A percentile compares a stretch with the other conserved stretches of the same genome.
These are phyloP conservation scores for Drosophila pandora DNA, from an alignment of 1,140 invertebrate genomes.

Conservation along the genomic window DNA sequence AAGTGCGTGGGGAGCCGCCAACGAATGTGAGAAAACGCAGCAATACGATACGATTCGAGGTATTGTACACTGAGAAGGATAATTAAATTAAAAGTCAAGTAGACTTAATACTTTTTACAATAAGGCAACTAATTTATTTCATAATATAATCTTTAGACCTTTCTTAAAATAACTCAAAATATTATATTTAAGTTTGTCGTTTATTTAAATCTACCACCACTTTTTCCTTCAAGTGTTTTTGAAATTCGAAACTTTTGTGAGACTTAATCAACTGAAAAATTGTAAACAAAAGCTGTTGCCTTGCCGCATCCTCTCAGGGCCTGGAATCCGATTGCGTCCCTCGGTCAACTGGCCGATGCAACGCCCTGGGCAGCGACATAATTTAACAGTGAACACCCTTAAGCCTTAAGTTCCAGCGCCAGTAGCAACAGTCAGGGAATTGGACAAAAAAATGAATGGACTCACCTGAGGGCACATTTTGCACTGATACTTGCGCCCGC, in stretches of 20 bases:
- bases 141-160: not conserved
- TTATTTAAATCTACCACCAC: not conserved
- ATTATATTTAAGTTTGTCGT: not conserved
- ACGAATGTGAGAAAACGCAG: slow-evolving; percentile 57
- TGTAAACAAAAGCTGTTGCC: slow-evolving; percentile 67
- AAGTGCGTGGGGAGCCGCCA: slow-evolving; percentile 62
- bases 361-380: slow-evolving; percentile 42
- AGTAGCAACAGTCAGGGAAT: slow-evolving; percentile 20
- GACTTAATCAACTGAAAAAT: slow-evolving; percentile 75
- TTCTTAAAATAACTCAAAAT: not conserved
- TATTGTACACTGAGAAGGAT: slow-evolving; percentile 2
- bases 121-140: not conserved
- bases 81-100: no score
- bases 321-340: slow-evolving; percentile 9
- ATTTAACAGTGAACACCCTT: slow-evolving; percentile 45
- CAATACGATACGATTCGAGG: slow-evolving; percentile 28
- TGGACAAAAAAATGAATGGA: slow-evolving; percentile 13
- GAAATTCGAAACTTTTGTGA: slow-evolving; percentile 69
- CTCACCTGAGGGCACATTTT: slow-evolving; percentile 99
- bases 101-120: not conserved
- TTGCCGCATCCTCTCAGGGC: slow-evolving; percentile 20
- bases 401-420: slow-evolving; percentile 49
- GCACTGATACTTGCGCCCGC: slow-evolving; percentile 95
- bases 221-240: slow-evolving; percentile 12
- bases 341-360: slow-evolving; percentile 47